Conservation (phyloP, 2,113 vertebrate species). For the Salvelinus fontinalis region DNA sequence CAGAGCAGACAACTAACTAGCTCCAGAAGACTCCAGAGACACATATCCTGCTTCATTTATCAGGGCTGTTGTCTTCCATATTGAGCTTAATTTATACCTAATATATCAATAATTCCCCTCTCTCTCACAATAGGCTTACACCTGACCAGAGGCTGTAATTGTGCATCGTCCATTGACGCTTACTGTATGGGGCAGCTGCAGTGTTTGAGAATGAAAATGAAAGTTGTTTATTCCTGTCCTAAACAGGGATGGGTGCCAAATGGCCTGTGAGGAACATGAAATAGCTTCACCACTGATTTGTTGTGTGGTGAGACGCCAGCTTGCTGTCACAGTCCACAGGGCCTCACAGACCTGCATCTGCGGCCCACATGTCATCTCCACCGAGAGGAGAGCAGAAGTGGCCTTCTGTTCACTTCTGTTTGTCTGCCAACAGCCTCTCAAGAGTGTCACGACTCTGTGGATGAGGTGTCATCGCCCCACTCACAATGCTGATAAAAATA, state of each 20-base stretch:
- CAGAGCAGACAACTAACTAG: background rate
- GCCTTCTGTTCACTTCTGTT: background rate
- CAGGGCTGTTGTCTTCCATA: constrained; percentile 1
- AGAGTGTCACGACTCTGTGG: background rate
- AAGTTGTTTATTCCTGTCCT: background rate
- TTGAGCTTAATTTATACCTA: constrained; percentile 19
- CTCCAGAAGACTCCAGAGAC: background rate
- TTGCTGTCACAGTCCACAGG: constrained; percentile 2
- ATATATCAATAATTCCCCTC: constrained; percentile 16
- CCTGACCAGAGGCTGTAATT: background rate
- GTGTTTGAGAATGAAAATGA: constrained; percentile 8
- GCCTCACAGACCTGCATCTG: constrained; percentile 12
- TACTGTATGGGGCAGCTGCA: constrained; percentile 1
- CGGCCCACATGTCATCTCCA: background rate
- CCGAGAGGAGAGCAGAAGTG: background rate
- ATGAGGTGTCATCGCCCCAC: background rate
- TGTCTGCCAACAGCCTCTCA: background rate
- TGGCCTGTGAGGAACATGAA: constrained; percentile 13
- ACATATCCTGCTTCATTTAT: constrained; percentile 1
- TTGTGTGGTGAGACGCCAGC: background rate
- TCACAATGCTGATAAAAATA: background rate
- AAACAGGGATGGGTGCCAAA: background rate
- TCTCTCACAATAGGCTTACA: background rate
- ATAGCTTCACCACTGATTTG: constrained; percentile 1
- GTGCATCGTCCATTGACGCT: background rate